Evolutionary conservation across 2,888 invertebrate genomes (phyloP).

Genomic region (Caenorhabditis sp.): DNA sequence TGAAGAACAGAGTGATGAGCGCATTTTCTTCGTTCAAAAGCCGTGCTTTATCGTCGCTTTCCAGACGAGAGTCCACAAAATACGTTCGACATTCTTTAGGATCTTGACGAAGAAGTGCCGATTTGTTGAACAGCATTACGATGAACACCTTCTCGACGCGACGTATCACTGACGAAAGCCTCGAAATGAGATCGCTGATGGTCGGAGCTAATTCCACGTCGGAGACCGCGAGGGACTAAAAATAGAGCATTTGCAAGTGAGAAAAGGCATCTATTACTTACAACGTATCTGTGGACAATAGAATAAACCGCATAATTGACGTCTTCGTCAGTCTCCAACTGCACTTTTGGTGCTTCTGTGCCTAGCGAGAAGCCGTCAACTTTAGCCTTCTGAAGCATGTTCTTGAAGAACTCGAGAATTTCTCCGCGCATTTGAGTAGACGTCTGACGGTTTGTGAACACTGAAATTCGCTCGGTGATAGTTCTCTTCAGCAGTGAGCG

Average conservation of each 20-base stretch:
- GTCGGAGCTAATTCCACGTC: conserved; percentile 38
- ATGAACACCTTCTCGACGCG: conserved; percentile 43
- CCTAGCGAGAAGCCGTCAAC: conserved; percentile 23
- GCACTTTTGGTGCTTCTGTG: conserved; percentile 3
- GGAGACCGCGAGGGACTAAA: conserved; percentile 35
- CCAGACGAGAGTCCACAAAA: conserved; percentile 4
- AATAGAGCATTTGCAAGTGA: neutral
- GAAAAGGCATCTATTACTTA: neutral
- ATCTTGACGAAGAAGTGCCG: conserved; percentile 32
- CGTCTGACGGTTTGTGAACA: conserved; percentile 35
- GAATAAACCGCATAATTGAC: conserved; percentile 42
- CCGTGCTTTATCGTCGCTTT: conserved; percentile 12
- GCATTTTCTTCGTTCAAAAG: conserved; percentile 28
- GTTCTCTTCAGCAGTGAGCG: conserved; percentile 40
- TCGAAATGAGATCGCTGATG: conserved; percentile 36
- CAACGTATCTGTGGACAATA: conserved; percentile 46
- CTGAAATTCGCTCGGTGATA: conserved; percentile 38
- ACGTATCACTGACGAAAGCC: conserved; percentile 6
- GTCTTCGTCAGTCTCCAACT: conserved; percentile 15
- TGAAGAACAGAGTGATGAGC: conserved; percentile 28
- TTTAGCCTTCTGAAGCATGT: conserved; percentile 16
- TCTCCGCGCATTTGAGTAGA: neutral
- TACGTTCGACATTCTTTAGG: conserved; percentile 11
- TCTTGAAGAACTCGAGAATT: conserved; percentile 41
- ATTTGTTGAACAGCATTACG: conserved; percentile 40